Evolutionary conservation across 2,113 vertebrate genomes (phyloP).

Genomic region (Gavia stellata): DNA sequence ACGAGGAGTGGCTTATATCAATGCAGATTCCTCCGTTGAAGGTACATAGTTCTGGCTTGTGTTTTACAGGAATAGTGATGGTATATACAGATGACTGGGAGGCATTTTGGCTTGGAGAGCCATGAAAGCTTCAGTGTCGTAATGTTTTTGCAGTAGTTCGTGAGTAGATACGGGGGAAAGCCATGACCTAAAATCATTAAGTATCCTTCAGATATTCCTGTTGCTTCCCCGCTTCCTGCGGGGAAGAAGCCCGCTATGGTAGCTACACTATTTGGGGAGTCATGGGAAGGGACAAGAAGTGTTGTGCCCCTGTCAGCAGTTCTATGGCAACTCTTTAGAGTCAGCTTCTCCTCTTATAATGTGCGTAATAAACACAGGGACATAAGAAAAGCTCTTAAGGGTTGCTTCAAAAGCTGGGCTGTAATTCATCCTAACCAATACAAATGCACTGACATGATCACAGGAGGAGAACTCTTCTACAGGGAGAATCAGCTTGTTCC

Average conservation of each 20-base stretch:
- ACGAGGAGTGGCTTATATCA: conserved; percentile 92
- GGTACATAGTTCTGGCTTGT: conserved; percentile 64
- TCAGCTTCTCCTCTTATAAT: neutral
- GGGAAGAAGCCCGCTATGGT: neutral
- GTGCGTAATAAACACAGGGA: neutral
- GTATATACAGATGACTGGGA: neutral
- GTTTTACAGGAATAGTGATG: neutral
- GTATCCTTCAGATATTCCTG: neutral
- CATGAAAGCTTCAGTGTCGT: neutral
- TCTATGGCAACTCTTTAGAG: neutral
- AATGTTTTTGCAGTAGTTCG: neutral
- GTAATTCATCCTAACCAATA: neutral
- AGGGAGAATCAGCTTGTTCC: neutral
- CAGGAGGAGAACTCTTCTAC: neutral
- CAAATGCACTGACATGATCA: neutral
- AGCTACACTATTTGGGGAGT: neutral
- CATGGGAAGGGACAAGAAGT: neutral
- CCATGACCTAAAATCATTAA: neutral
- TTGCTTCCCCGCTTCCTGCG: too few species aligned
- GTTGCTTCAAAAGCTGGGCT: neutral
- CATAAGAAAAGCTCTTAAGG: neutral
- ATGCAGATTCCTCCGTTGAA: conserved; percentile 93
- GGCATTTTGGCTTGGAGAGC: neutral
- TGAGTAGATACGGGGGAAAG: neutral
- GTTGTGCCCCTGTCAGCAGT: neutral